phyloP scores from a whole-genome alignment of 2,113 vertebrate species.

The Forbesichthys papilliferus region DNA sequence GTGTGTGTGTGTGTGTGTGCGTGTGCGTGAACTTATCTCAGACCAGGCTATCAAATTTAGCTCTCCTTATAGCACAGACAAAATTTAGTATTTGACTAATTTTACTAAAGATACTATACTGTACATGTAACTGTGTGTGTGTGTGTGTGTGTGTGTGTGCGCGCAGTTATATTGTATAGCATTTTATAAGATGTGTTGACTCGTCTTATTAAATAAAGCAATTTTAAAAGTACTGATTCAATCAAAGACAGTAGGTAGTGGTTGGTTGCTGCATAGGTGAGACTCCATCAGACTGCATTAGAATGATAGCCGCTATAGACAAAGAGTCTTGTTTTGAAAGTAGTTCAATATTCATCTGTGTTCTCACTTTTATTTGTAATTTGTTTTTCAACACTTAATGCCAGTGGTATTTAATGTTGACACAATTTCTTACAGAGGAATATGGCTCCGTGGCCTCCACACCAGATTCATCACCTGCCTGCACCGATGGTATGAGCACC shows the following conservation, averaged over 20 bases:
- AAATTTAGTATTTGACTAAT: too few species aligned
- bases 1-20: slow-evolving; percentile 15
- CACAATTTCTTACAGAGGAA: slow-evolving; percentile 75
- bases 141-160: background rate
- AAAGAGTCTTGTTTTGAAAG: too few species aligned
- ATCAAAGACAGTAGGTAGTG: too few species aligned
- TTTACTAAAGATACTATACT: too few species aligned
- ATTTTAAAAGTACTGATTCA: too few species aligned
- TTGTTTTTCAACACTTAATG: too few species aligned
- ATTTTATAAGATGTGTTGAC: background rate
- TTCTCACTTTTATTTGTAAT: background rate
- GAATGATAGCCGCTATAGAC: too few species aligned
- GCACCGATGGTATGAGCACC: slow-evolving; percentile 74
- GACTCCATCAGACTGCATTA: too few species aligned
- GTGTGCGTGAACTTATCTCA: slow-evolving; percentile 25
- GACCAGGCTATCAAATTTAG: slow-evolving; percentile 37
- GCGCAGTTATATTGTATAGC: background rate
- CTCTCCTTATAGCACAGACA: background rate
- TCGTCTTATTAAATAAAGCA: too few species aligned
- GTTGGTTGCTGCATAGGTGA: too few species aligned
- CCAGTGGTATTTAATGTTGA: slow-evolving; percentile 6
- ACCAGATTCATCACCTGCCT: slow-evolving; percentile 80
- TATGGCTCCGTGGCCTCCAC: slow-evolving; percentile 80
- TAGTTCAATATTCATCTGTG: background rate
- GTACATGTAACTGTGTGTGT: too few species aligned